Base-by-base conservation (phyloP, 2,888 invertebrate genomes). In the Nycteola revayana region DNA sequence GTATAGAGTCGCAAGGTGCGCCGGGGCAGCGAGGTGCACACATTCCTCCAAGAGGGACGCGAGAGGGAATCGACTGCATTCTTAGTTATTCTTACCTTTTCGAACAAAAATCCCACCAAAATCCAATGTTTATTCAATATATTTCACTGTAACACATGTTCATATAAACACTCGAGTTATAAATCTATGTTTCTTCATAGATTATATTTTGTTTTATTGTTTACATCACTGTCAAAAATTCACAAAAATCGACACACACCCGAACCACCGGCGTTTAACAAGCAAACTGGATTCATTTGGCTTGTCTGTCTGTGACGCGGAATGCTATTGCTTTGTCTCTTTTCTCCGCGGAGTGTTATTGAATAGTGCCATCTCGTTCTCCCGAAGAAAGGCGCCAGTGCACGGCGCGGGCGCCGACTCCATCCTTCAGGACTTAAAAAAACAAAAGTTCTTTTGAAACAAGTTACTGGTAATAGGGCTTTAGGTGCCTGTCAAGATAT, bases 1-100 rank as follows among this genome's bases (percentile, higher is more conserved):
- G 61, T 67, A 71, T 69, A 61, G 65, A 63, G 55, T 52, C 58
- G 74, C 82, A 83, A 86, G 86, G 86, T 88, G 86, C 85, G 85
- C 76, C 66, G 53, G 80, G 69, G 79, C 74, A 71, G 66, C 55
- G 70, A 71, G 75, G 81, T 80, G 76, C 74, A 75, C 78, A 75
- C 85, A 87, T 87, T 86, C 87, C 79, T 80, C 60, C 66, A 67
- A 81, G 81, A 84, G 84, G 83, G 81, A 79, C 75, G 82, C 79
- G 76, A 77, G 82, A 83, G 80, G 76, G 79, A 73, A 75, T 67
- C 71, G 62, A 63, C 74, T 83, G 78, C 84, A 83, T 85, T 85
- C 82, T 83, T 77, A 67, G 71, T 73, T 75, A 76, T 74, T 74
- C 82, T 85, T 81, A 87, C 86, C 87, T 71, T 69, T 66, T 63